Base-by-base conservation (phyloP, 2,888 invertebrate genomes). In the Phalangium opilio region DNA sequence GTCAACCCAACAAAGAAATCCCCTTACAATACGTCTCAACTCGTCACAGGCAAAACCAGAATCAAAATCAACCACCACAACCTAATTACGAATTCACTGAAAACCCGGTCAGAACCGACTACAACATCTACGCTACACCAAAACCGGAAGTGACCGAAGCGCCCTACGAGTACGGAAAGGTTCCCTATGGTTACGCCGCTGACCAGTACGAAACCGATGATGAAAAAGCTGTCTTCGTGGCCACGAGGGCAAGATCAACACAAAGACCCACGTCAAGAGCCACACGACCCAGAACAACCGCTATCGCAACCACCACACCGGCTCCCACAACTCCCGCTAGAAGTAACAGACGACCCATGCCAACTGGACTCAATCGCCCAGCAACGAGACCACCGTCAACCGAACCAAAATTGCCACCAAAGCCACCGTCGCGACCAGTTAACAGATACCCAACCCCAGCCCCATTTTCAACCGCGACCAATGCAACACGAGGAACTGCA, bases 401-500 rank as follows among this genome's bases (percentile, higher is more conserved):
- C 4, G 35, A 32, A 14, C 2, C 51, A 5, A 41, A 46, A 21
- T 36, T 44, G 10, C 20, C 49, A 17, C 14, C 41, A 7, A 41
- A 33, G 7, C 50, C 54, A 10, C 52, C 58, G 3, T 50, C 51
- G 4, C 43, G 52, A 58, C 64, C 47, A 35, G 62, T 32, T 57
- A 61, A 43, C 50, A 57, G 56, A 7, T 58, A 51, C 34, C 50
- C 53, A 14, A 58, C 57, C 11, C 58, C 58, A 2, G 48, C 47
- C 20, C 55, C 59, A 7, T 53, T 51, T n/a, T 43, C 54, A 1
- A 46, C 54, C n/a, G 60, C 61, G 12, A 52, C 85, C 34, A 89
- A 66, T 90, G 90, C 65, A 77, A 89, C 53, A 84, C 83, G 63
- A 86, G 87, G 65, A 83, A 85, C 34, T 90, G 90, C 60, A 70